Conservation (phyloP, 2,888 invertebrate species). For the Drosophila longiperda region DNA sequence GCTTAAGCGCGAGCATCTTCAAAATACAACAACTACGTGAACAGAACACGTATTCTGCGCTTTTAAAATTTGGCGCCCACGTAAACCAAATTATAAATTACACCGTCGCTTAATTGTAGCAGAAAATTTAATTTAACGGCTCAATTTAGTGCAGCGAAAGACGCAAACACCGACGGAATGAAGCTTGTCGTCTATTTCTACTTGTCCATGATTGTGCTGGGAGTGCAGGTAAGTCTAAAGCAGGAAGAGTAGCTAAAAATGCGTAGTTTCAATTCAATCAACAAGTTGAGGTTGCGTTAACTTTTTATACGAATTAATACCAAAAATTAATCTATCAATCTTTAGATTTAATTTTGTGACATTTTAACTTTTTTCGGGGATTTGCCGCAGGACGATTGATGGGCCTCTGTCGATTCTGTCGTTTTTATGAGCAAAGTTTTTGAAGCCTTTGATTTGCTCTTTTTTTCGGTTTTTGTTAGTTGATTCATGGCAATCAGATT, state of each 20-base stretch:
- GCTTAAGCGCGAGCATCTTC: background rate
- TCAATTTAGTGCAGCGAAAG: constrained; percentile 18
- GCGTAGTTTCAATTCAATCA: constrained; percentile 73
- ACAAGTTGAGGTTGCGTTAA: constrained; percentile 72
- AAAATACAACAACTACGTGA: background rate
- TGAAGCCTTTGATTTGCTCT: constrained; percentile 42
- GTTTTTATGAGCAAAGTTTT: constrained; percentile 69
- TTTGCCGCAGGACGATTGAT: constrained; percentile 61
- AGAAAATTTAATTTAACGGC: constrained; percentile 52
- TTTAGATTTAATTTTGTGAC: constrained; percentile 54
- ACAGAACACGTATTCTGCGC: background rate
- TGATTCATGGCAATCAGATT: constrained; percentile 51
- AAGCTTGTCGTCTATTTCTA: constrained; percentile 83
- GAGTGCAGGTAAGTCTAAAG: constrained; percentile 80
- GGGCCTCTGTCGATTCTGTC: constrained; percentile 29
- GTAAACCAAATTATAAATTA: constrained; percentile 17
- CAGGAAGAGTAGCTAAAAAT: background rate
- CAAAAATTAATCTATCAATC: constrained; percentile 30
- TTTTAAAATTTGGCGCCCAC: constrained; percentile 30
- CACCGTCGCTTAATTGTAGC: constrained; percentile 64
- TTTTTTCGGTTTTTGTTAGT: background rate
- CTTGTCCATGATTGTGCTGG: constrained; percentile 82
- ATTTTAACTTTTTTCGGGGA: constrained; percentile 26
- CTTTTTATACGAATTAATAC: constrained; percentile 38
- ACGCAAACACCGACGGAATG: constrained; percentile 67